These are phyloP conservation scores for Channa maculata DNA, from an alignment of 2,113 vertebrate genomes.

Conservation along the genomic window DNA sequence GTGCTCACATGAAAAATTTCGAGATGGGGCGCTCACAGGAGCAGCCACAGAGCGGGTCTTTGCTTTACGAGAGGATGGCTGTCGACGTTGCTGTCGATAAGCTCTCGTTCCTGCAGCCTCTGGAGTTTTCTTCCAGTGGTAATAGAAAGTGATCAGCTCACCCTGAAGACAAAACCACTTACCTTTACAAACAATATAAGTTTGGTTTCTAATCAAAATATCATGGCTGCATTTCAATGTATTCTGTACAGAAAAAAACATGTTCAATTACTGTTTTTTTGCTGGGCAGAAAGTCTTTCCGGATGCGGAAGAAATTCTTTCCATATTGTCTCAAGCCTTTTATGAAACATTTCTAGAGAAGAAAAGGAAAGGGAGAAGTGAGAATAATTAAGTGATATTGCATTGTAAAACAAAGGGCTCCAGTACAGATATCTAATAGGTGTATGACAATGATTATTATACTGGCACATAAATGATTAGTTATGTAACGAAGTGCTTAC, in stretches of 20 bases:
- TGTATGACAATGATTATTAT: neutral
- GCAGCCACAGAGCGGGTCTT: slow-evolving; percentile 95
- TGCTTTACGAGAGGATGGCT: slow-evolving; percentile 96
- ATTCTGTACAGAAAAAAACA: slow-evolving; percentile 6
- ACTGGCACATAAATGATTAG: neutral
- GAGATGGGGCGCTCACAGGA: slow-evolving; percentile 89
- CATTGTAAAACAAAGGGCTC: neutral
- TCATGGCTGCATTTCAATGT: neutral
- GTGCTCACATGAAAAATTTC: slow-evolving; percentile 91
- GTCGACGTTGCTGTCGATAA: slow-evolving; percentile 93
- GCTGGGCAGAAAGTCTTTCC: slow-evolving; percentile 93
- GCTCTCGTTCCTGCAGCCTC: slow-evolving; percentile 95
- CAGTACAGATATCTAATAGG: neutral
- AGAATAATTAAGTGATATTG: neutral
- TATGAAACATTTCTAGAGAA: slow-evolving; percentile 93
- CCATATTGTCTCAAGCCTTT: slow-evolving; percentile 97
- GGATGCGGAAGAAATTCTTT: slow-evolving; percentile 99
- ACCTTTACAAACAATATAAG: slow-evolving; percentile 5
- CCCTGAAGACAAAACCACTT: slow-evolving; percentile 83
- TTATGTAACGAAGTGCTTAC: neutral
- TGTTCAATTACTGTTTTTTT: slow-evolving; percentile 89
- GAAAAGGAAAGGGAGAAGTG: slow-evolving; percentile 8
- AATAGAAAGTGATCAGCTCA: slow-evolving; percentile 98
- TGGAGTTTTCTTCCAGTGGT: slow-evolving; percentile 99
- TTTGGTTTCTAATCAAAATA: slow-evolving; percentile 13